Conservation (phyloP, 2,888 invertebrate genomes). For the Eledone cirrhosa region DNA sequence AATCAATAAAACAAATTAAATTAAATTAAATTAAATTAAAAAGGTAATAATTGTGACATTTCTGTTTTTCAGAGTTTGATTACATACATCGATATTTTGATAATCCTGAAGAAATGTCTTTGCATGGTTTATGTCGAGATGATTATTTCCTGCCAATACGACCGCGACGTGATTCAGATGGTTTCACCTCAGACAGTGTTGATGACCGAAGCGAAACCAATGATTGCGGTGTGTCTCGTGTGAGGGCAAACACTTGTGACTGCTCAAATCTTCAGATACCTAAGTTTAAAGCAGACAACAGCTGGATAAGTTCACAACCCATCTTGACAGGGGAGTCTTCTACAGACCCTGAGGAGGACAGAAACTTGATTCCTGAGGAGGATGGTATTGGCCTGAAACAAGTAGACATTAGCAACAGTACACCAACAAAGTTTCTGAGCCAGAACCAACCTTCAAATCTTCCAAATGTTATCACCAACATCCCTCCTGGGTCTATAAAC, state of each 20-base stretch:
- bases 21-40: too few relatives aligned
- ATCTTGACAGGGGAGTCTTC: neutral
- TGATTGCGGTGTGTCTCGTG: neutral
- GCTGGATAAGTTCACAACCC: conserved; percentile 1
- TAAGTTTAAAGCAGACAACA: conserved; percentile 23
- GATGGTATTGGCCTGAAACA: neutral
- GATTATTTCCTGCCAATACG: too few relatives aligned
- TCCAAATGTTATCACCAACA: neutral
- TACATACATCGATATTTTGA: too few relatives aligned
- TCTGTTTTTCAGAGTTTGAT: too few relatives aligned
- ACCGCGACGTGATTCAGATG: too few relatives aligned
- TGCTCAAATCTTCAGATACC: neutral
- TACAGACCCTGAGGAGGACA: neutral
- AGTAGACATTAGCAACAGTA: neutral
- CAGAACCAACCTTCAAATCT: neutral
- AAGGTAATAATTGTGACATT: too few relatives aligned
- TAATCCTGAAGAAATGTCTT: too few relatives aligned
- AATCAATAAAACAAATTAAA: too few relatives aligned
- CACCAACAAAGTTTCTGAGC: neutral
- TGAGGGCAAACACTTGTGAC: neutral
- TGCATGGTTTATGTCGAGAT: too few relatives aligned
- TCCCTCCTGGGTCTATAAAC: neutral
- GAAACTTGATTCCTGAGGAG: neutral
- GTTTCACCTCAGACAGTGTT: too few relatives aligned
- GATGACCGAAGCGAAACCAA: neutral